Evolutionary conservation across 2,888 invertebrate species (phyloP).

Genomic region (Acanthosoma haemorrhoidale): DNA sequence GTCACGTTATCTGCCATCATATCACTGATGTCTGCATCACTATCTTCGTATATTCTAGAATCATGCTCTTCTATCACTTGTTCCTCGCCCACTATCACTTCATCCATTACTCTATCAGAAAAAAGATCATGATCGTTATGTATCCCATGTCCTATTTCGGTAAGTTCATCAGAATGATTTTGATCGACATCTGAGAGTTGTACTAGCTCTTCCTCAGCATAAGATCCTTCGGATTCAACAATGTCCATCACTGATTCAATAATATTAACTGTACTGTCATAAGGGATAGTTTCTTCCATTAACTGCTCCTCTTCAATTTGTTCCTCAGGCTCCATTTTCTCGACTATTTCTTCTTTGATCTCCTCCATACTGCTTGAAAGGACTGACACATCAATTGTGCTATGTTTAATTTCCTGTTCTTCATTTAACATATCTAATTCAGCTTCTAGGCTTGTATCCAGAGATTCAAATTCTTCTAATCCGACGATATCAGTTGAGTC

Average conservation of each 20-base stretch:
- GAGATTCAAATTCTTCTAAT: conserved; percentile 46
- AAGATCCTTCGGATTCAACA: conserved; percentile 25
- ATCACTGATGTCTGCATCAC: conserved; percentile 34
- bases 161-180: neutral
- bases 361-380: neutral
- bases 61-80: conserved; percentile 33
- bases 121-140: conserved; percentile 29
- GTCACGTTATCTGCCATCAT: conserved; percentile 33
- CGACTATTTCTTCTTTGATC: conserved; percentile 34
- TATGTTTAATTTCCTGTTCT: conserved; percentile 24
- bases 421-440: conserved; percentile 45
- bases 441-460: conserved; percentile 47
- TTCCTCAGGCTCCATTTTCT: conserved; percentile 33
- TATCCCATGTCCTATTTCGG: conserved; percentile 1
- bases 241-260: conserved; percentile 34
- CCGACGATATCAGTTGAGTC: conserved; percentile 37
- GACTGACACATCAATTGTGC: conserved; percentile 22
- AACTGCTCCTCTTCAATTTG: conserved; percentile 28
- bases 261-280: conserved; percentile 22
- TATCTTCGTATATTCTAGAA: conserved; percentile 24
- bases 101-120: conserved; percentile 36
- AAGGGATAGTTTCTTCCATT: conserved; percentile 26
- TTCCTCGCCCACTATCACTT: conserved; percentile 36
- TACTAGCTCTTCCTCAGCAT: conserved; percentile 18
- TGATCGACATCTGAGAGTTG: neutral